Evolutionary conservation across 2,888 invertebrate genomes (phyloP), one percentile per base, ranked within the genome.

Genomic region (Drosophila aldrichi): DNA sequence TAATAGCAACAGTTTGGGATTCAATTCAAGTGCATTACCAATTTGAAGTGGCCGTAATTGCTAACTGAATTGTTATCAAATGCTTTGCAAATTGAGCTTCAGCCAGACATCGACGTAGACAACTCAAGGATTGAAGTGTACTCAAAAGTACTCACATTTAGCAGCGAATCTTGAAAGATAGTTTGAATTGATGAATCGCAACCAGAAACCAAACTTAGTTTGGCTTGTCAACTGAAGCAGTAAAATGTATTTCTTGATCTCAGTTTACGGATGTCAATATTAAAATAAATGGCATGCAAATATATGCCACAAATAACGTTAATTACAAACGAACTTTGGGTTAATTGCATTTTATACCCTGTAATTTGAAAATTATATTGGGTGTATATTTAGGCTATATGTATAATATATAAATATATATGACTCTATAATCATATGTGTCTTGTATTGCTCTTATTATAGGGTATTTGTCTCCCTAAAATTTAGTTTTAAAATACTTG

Each of bases 1-100:
- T 51, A 73, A 64, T 41, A 29, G 57, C 65, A 55, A 51, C 44
- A 57, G 73, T 67, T 75, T 40, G 3, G 56, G 16, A 14, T 10
- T 9, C 58, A 43, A 51, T 52, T 65, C 16, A 6, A 58, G 20
- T 43, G 56, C 54, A 51, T 34, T 43, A n/a, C n/a, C 51, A 44
- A 51, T 36, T 29, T 59, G n/a, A 59, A 52, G 55, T 55, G 41
- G 14, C 20, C 29, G 40, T 61, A 71, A 72, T 67, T 63, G 51
- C 40, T 62, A 64, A 61, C 60, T 63, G 43, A 41, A 57, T 18
- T 25, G 29, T 16, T 41, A 46, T 67, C 57, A 63, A 63, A 48
- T 48, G 46, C 16, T 48, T 68, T 32, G 64, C 34, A 43, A 56
- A 64, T 64, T 57, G 57, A 63, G 43, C 16, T 7, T 1, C 16